A percentile compares a stretch with the other conserved stretches of the same genome.
Conservation (phyloP, 1,140 invertebrate genomes). For the Drosophila sechellia region DNA sequence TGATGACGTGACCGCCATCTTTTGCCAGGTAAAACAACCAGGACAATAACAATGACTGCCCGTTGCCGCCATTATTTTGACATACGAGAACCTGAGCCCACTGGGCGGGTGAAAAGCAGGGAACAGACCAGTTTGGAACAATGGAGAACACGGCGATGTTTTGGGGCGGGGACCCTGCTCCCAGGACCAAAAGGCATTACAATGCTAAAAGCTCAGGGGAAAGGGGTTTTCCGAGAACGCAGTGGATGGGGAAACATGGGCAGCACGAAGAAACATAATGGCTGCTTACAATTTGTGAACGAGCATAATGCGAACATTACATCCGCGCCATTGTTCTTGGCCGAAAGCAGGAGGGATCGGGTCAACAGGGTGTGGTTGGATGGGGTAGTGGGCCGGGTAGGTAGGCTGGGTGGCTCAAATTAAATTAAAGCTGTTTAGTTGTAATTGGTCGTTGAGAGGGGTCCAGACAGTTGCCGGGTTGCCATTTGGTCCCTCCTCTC, state of each 20-base stretch:
- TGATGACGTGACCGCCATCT: conserved; percentile 27
- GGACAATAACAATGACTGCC: conserved; percentile 58
- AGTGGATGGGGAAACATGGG: conserved; percentile 47
- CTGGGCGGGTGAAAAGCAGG: conserved; percentile 5
- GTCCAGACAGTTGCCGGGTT: conserved; percentile 33
- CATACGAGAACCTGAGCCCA: conserved; percentile 62
- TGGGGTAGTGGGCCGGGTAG: neutral
- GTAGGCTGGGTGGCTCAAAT: conserved; percentile 66
- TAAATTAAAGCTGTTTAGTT: conserved; percentile 83
- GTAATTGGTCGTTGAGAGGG: conserved; percentile 81
- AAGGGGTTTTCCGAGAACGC: neutral
- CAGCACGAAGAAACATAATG: conserved; percentile 83
- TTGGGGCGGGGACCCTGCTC: conserved; percentile 38
- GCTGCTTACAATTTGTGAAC: conserved; percentile 83
- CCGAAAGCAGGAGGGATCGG: conserved; percentile 7
- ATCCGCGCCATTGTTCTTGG: conserved; percentile 80
- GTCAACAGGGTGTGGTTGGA: neutral
- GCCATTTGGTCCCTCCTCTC: conserved; percentile 22
- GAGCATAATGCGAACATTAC: conserved; percentile 83
- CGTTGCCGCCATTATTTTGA: conserved; percentile 72
- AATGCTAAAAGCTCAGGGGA: conserved; percentile 38
- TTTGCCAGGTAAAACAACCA: conserved; percentile 33
- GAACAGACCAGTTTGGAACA: conserved; percentile 38
- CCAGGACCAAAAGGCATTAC: conserved; percentile 55
- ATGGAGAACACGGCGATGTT: conserved; percentile 66